Conservation (phyloP, 2,797 vertebrate species). For the Ptychobarbus kaznakovi region DNA sequence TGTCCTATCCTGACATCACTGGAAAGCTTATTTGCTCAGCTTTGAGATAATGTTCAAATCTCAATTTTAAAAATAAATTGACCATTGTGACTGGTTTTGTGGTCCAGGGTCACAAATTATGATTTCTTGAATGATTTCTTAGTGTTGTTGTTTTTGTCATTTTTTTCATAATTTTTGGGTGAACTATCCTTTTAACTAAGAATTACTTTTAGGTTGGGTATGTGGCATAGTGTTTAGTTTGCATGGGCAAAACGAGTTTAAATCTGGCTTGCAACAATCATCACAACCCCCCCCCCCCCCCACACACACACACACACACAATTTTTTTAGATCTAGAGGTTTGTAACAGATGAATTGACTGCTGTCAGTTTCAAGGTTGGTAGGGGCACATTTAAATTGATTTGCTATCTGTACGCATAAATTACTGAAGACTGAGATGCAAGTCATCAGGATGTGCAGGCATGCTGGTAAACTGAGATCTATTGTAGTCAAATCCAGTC, state of each 20-base stretch:
- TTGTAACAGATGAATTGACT: neutral
- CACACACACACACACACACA: too few relatives aligned
- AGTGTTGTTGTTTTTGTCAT: neutral
- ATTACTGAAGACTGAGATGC: conserved; percentile 22
- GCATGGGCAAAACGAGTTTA: neutral
- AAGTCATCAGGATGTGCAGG: conserved; percentile 6
- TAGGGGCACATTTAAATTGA: conserved; percentile 12
- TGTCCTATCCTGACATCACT: neutral
- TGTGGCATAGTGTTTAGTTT: neutral
- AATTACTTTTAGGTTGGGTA: neutral
- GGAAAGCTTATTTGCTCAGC: neutral
- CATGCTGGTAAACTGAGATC: conserved; percentile 5
- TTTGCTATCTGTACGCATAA: conserved; percentile 18
- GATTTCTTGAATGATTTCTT: too few relatives aligned
- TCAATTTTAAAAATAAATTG: too few relatives aligned
- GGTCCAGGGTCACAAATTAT: too few relatives aligned
- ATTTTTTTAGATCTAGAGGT: neutral
- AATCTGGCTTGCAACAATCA: conserved; percentile 2
- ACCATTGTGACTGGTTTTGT: neutral
- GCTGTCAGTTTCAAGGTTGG: conserved; percentile 4
- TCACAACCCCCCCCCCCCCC: too few relatives aligned
- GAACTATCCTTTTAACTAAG: neutral
- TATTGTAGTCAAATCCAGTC: neutral
- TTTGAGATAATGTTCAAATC: too few relatives aligned
- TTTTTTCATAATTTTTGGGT: neutral